Conservation (phyloP, 1,140 invertebrate species). For the Drosophila nikananu region DNA sequence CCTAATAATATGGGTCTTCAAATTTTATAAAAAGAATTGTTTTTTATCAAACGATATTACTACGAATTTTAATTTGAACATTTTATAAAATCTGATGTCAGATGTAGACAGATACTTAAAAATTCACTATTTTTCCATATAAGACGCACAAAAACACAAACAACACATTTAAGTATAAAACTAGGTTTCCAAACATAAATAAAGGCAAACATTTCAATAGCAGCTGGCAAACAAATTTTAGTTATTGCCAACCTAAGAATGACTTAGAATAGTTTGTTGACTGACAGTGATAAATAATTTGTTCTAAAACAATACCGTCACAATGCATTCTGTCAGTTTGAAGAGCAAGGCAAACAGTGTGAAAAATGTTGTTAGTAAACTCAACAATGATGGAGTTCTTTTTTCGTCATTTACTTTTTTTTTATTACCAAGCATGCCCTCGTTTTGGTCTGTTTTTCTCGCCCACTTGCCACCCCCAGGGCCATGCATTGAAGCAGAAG, state of each 20-base stretch:
- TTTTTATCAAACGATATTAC: no score
- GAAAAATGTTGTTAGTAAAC: conserved; percentile 48
- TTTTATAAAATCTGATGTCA: no score
- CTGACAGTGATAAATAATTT: conserved; percentile 19
- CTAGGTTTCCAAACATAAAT: no score
- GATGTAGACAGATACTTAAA: background rate
- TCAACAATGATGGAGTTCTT: conserved; percentile 45
- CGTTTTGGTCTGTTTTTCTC: conserved; percentile 33
- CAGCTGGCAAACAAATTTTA: background rate
- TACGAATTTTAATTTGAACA: no score
- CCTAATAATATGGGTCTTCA: background rate
- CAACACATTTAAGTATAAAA: no score
- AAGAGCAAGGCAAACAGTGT: conserved; percentile 48
- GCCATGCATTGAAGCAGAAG: conserved; percentile 71
- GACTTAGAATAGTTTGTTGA: background rate
- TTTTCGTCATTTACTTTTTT: conserved; percentile 34
- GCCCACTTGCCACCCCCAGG: conserved; percentile 31
- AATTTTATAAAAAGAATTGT: no score
- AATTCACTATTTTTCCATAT: no score
- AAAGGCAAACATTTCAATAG: background rate
- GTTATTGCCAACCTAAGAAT: background rate
- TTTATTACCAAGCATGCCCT: conserved; percentile 27
- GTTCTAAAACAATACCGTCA: conserved; percentile 28
- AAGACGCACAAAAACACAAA: no score
- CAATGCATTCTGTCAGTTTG: conserved; percentile 34